Conservation (phyloP, 2,888 invertebrate species). For the Agapostemon virescens region DNA sequence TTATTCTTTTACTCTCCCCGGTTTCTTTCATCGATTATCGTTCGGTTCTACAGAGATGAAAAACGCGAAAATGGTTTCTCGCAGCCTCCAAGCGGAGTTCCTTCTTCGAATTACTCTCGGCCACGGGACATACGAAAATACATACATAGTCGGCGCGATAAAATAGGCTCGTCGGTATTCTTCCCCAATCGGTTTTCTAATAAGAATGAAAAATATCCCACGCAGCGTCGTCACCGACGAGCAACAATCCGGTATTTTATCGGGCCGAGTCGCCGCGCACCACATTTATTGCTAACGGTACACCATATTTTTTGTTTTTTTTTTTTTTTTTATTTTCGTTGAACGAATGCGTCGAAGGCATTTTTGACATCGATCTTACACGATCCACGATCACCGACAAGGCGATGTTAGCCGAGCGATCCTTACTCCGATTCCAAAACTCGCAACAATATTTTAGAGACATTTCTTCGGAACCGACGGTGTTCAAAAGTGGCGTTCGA, state of each 20-base stretch:
- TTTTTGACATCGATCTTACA: constrained; percentile 29
- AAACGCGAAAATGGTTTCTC: neutral
- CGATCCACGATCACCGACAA: neutral
- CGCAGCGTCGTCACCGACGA: constrained; percentile 29
- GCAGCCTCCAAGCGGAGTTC: constrained; percentile 21
- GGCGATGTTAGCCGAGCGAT: neutral
- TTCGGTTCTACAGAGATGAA: constrained; percentile 3
- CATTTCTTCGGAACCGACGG: neutral
- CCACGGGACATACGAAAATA: constrained; percentile 39
- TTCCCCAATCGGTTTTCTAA: constrained; percentile 22
- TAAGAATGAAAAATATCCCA: constrained; percentile 61
- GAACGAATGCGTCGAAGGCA: constrained; percentile 50
- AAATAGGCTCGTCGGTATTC: constrained; percentile 42
- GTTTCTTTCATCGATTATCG: neutral
- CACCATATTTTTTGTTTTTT: no score
- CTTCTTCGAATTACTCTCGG: constrained; percentile 42
- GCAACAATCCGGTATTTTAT: constrained; percentile 37
- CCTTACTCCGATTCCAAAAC: neutral
- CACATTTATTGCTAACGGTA: constrained; percentile 59
- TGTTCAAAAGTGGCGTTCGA: neutral
- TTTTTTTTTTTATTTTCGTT: no score
- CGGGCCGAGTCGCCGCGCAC: constrained; percentile 35
- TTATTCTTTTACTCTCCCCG: neutral
- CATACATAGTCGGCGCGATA: constrained; percentile 43
- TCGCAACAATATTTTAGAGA: neutral